These are phyloP conservation scores for Drosophila silvestris DNA, from an alignment of 2,888 invertebrate species.

Conservation along the genomic window DNA sequence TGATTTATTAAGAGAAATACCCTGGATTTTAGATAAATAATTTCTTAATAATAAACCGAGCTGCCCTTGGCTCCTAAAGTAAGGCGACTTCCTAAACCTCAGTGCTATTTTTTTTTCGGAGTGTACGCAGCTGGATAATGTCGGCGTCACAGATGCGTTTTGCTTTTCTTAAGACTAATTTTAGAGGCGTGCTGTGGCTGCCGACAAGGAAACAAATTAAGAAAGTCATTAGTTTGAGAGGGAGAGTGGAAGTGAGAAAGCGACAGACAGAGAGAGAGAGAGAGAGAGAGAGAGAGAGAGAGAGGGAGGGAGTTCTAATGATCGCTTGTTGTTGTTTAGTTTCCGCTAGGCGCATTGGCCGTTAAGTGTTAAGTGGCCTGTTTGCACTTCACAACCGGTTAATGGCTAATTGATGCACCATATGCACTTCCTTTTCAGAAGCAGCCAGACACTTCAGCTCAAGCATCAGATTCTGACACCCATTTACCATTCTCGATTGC, in stretches of 20 bases:
- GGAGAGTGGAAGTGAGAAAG: neutral
- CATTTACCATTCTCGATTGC: constrained; percentile 25
- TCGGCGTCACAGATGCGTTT: constrained; percentile 23
- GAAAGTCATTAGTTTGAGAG: constrained; percentile 41
- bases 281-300: neutral
- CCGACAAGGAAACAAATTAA: constrained; percentile 62
- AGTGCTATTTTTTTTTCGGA: neutral
- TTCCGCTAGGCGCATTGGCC: constrained; percentile 71
- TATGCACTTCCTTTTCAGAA: constrained; percentile 54
- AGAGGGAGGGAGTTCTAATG: constrained; percentile 11
- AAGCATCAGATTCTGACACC: neutral
- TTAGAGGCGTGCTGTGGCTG: constrained; percentile 41
- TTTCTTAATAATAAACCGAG: neutral
- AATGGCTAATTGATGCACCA: constrained; percentile 56
- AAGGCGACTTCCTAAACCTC: neutral
- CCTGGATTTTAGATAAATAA: neutral
- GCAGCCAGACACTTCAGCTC: constrained; percentile 9
- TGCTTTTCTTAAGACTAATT: constrained; percentile 41
- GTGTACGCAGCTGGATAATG: constrained; percentile 46
- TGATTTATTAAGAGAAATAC: neutral
- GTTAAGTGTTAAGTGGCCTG: constrained; percentile 69
- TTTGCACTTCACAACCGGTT: constrained; percentile 62
- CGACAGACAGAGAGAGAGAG: neutral
- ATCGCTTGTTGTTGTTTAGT: constrained; percentile 74
- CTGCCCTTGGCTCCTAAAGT: neutral